phyloP scores from a whole-genome alignment of 2,113 vertebrate species.

The Neogobius melanostomus region DNA sequence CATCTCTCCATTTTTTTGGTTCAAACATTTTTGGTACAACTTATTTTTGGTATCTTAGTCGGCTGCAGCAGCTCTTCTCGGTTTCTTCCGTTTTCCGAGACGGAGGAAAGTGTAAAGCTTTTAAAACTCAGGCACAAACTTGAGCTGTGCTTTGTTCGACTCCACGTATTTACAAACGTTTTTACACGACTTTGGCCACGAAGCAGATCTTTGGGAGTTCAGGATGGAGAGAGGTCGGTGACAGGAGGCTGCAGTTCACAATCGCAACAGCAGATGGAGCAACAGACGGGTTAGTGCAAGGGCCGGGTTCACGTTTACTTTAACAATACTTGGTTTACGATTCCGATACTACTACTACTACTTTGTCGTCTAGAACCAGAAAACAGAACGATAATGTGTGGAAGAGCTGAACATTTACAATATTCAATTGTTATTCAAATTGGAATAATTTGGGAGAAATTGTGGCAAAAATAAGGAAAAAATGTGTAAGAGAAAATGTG shows the following conservation, averaged over 20 bases:
- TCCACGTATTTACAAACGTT: background rate
- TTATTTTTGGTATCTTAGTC: background rate
- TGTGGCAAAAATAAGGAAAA: no score
- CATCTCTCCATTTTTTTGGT: background rate
- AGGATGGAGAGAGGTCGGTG: background rate
- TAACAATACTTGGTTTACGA: no score
- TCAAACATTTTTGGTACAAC: background rate
- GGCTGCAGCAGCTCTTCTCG: background rate
- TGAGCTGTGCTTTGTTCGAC: background rate
- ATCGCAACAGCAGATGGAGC: background rate
- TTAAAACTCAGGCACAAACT: slow-evolving; percentile 10
- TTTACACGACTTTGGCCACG: background rate
- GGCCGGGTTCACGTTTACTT: no score
- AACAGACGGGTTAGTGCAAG: no score
- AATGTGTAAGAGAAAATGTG: no score
- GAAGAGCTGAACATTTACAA: no score
- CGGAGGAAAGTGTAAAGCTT: slow-evolving; percentile 1
- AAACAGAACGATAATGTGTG: no score
- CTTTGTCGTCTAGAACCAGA: no score
- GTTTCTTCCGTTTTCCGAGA: background rate
- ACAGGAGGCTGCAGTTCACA: background rate
- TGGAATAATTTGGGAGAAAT: no score
- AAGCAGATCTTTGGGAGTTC: background rate
- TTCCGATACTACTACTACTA: no score
- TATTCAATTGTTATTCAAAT: no score